These are phyloP conservation scores for Scelioninae gen. 2 DNA, from an alignment of 2,888 invertebrate genomes.

Conservation along the genomic window DNA sequence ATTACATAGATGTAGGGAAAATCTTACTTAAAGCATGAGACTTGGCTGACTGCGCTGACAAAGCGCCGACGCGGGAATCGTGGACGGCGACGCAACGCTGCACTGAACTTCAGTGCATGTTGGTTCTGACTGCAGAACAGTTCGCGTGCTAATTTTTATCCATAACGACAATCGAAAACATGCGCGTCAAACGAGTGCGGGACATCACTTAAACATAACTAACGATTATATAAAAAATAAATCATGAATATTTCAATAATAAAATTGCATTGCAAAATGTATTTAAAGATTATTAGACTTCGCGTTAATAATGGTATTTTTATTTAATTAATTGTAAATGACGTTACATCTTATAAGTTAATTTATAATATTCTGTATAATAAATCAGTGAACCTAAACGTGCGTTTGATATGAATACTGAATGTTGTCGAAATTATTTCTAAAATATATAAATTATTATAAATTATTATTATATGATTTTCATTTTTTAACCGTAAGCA, in stretches of 20 bases:
- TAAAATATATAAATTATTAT: too few relatives aligned
- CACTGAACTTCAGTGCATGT: slow-evolving; percentile 65
- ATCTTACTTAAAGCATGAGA: slow-evolving; percentile 50
- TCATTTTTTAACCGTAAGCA: too few relatives aligned
- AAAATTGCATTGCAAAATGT: slow-evolving; percentile 33
- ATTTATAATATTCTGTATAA: background rate
- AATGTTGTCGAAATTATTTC: too few relatives aligned
- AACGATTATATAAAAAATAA: slow-evolving; percentile 12
- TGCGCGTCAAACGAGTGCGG: slow-evolving; percentile 45
- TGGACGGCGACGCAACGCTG: slow-evolving; percentile 56
- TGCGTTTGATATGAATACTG: too few relatives aligned
- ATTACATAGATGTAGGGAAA: slow-evolving; percentile 46
- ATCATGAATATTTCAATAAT: slow-evolving; percentile 29
- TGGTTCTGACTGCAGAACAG: slow-evolving; percentile 62
- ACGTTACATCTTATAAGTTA: background rate
- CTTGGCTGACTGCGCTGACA: slow-evolving; percentile 41
- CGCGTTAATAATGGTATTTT: slow-evolving; percentile 34
- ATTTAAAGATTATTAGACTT: slow-evolving; percentile 26
- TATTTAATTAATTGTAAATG: background rate
- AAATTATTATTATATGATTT: too few relatives aligned
- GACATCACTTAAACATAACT: slow-evolving; percentile 32
- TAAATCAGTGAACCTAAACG: background rate
- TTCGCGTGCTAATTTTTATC: slow-evolving; percentile 39
- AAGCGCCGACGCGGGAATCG: slow-evolving; percentile 60
- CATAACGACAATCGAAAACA: slow-evolving; percentile 24